Percentiles rank a stretch among this genome's conserved stretches.
These are phyloP conservation scores for Paraescarpia echinospica DNA, from an alignment of 1,140 invertebrate species.

Conservation along the genomic window DNA sequence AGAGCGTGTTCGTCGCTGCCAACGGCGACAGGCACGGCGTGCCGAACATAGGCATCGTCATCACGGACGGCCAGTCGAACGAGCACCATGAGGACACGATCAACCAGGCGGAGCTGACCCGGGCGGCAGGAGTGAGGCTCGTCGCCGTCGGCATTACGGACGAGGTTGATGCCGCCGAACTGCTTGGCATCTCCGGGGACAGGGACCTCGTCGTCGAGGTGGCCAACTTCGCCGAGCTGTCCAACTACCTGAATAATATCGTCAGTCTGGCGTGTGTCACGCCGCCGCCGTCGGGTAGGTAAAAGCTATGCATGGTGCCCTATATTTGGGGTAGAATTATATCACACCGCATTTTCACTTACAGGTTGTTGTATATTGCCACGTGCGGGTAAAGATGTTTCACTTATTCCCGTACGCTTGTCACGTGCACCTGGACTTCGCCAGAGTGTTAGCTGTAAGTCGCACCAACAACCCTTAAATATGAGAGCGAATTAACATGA, in stretches of 20 bases:
- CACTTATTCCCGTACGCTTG: neutral
- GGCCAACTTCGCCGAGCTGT: neutral
- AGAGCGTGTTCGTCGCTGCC: neutral
- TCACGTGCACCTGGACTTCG: too few relatives aligned
- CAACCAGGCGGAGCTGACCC: constrained; percentile 10
- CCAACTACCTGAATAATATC: neutral
- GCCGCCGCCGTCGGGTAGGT: neutral
- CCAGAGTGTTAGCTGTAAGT: too few relatives aligned
- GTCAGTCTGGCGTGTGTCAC: neutral
- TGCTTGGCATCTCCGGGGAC: neutral
- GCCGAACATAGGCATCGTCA: constrained; percentile 36
- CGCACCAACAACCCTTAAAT: too few relatives aligned
- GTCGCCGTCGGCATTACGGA: constrained; percentile 34
- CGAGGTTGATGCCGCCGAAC: neutral
- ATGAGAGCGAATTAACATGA: too few relatives aligned
- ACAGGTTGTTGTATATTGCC: neutral
- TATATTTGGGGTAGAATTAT: neutral
- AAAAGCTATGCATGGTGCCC: too few relatives aligned
- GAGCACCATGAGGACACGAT: constrained; percentile 32
- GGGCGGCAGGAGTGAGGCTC: constrained; percentile 21
- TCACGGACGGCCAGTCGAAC: constrained; percentile 43
- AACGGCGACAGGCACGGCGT: constrained; percentile 28
- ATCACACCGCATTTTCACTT: neutral
- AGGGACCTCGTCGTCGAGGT: neutral
- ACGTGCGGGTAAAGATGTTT: neutral